These are phyloP conservation scores for Macrocentrus cingulum DNA, from an alignment of 1,140 invertebrate species.

Conservation along the genomic window DNA sequence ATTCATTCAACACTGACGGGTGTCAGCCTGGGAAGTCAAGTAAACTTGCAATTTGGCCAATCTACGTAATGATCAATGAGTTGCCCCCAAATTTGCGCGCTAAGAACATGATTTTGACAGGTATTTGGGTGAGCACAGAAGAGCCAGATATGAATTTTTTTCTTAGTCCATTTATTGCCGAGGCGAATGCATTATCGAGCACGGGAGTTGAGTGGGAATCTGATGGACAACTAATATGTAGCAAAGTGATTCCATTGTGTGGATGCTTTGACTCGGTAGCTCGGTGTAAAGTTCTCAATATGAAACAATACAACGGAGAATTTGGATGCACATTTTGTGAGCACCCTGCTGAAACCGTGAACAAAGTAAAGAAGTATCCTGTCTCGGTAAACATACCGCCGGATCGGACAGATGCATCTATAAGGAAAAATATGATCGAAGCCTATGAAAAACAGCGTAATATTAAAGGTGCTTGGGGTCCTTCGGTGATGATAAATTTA, in stretches of 20 bases:
- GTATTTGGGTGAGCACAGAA: constrained; percentile 15
- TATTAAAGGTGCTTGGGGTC: constrained; percentile 8
- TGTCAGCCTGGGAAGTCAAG: constrained; percentile 24
- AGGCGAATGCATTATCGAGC: constrained; percentile 24
- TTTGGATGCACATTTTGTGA: constrained; percentile 31
- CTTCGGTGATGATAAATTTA: constrained; percentile 6
- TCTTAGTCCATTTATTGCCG: constrained; percentile 25
- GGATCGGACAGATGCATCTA: constrained; percentile 7
- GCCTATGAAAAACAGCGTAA: background rate
- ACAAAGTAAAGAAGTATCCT: background rate
- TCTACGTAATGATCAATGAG: constrained; percentile 22
- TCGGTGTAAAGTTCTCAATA: constrained; percentile 18
- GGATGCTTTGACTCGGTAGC: constrained; percentile 28
- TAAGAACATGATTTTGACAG: constrained; percentile 22
- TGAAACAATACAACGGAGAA: constrained; percentile 25
- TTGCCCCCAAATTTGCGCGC: constrained; percentile 15
- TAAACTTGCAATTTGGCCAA: constrained; percentile 21
- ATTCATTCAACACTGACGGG: constrained; percentile 24
- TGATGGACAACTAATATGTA: constrained; percentile 12
- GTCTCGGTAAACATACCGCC: background rate
- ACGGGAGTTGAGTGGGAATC: constrained; percentile 24
- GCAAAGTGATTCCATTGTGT: constrained; percentile 25
- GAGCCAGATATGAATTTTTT: constrained; percentile 27
- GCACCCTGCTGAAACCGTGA: constrained; percentile 8
- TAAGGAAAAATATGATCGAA: constrained; percentile 6